Base-by-base conservation (phyloP, 1,140 invertebrate genomes). In the Solenopsis invicta region DNA sequence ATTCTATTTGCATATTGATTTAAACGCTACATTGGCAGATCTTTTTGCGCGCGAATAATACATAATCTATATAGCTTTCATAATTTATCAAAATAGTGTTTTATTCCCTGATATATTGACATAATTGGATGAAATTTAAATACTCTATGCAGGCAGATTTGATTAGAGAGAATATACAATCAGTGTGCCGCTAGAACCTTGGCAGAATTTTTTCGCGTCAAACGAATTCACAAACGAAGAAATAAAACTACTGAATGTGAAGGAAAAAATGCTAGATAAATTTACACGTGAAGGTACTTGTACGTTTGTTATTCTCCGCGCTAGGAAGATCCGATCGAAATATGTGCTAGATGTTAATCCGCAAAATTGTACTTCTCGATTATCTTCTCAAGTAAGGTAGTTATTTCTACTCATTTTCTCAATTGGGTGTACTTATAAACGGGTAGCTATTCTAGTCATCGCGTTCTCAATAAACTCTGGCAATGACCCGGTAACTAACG, bases 391-490 rank as follows among this genome's bases (percentile, higher is more conserved):
- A 48, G 66, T 61, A 61, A 16, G 5, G 29, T 29, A 69, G 29
- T 78, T 69, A 54, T 18, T 80, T 45, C 41, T 67, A 48, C 50
- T 86, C 76, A 69, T 80, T 48, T 69, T 50, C 64, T 86, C 62
- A 86, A 69, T 69, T 77, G 18, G 9, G 12, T 10, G 18, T 34
- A 52, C 24, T 62, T 67, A 21, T 48, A 18, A 41, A 37, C 34
- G n/a, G 16, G 34, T 64, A 66, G 24, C 34, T 18, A 18, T 8
- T 54, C 50, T 86, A 29, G 56, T 48, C 66, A 54, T 59, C 41
- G 34, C 16, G 34, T 76, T 59, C 50, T 80, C 50, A 69, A 59
- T 66, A 18, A 54, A 54, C 50, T 48, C 48, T 34, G 45, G 3
- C 48, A 62, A 64, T 64, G 21, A 24, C n/a, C 54, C 13, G n/a